A percentile compares a stretch with the other conserved stretches of the same genome.
Evolutionary conservation across 2,888 invertebrate genomes (phyloP).

Genomic region (Trissolcus brochymenae): DNA sequence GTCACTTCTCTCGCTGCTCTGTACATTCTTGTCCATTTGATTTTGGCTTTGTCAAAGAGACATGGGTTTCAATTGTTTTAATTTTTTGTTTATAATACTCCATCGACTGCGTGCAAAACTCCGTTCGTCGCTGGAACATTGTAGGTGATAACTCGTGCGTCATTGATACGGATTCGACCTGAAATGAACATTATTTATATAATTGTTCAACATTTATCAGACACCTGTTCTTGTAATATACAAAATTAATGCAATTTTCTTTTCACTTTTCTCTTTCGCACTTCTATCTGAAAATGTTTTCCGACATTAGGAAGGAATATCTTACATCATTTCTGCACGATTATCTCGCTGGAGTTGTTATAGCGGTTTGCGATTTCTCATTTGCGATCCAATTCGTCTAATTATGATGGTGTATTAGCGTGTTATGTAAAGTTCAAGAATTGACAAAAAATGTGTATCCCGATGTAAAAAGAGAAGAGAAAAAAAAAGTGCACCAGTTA

Average conservation of each 20-base stretch:
- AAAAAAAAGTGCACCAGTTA: neutral
- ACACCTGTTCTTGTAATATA: too few species aligned
- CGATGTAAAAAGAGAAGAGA: neutral
- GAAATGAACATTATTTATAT: slow-evolving; percentile 47
- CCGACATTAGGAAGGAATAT: slow-evolving; percentile 3
- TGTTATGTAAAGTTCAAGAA: slow-evolving; percentile 17
- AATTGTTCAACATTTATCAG: too few species aligned
- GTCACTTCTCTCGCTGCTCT: slow-evolving; percentile 24
- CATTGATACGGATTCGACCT: slow-evolving; percentile 91
- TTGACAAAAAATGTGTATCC: neutral
- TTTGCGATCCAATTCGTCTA: slow-evolving; percentile 25
- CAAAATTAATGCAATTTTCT: too few species aligned
- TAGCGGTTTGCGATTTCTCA: slow-evolving; percentile 17
- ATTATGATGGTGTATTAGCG: slow-evolving; percentile 19
- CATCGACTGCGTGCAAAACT: slow-evolving; percentile 89
- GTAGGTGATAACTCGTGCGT: slow-evolving; percentile 87
- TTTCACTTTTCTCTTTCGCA: neutral
- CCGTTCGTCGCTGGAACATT: slow-evolving; percentile 93
- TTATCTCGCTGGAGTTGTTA: slow-evolving; percentile 7
- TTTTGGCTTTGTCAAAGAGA: slow-evolving; percentile 21
- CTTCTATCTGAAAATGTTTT: slow-evolving; percentile 13
- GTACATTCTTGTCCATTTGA: slow-evolving; percentile 41
- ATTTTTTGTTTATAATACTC: slow-evolving; percentile 78
- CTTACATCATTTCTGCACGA: slow-evolving; percentile 15
- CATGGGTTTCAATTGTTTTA: neutral